Base-by-base conservation (phyloP, 2,113 vertebrate species). In the Leptobrachium ailaonicum region DNA sequence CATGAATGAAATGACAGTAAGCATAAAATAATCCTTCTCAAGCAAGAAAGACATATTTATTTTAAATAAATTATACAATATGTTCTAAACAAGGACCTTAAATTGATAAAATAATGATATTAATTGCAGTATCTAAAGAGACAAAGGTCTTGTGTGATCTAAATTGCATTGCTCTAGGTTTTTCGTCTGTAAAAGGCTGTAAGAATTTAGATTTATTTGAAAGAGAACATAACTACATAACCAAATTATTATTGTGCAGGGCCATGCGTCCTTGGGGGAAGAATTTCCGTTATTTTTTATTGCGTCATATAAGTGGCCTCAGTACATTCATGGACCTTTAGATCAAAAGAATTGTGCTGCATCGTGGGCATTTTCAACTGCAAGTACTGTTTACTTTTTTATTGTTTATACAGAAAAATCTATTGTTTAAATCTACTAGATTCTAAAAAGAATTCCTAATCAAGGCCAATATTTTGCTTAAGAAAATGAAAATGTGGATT, bases 311-410 rank as follows among this genome's bases (percentile, higher is more conserved):
- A 90, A 89, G 64, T 94, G 92, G 92, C 92, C 91, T 73, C 89
- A 85, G 0, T 91, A 90, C 90, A 94, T 90, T 73, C 92, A 94
- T 0, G 90, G 87, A 60, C 92, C 92, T 6, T 74, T 93, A 83
- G 92, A 94, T 86, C 92, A 94, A 40, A 85, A 82, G 77, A 89
- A 93, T 43, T 94, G 93, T 88, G 92, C 90, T 68, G 91, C 92
- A 45, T 93, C 91, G 11, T 94, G 92, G 92, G 92, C 92, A 64
- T 94, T 94, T 92, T 94, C 93, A 66, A 93, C 91, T 0, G 91
- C 92, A 93, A 93, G 92, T 93, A 94, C 91, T 87, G 20, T 32
- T 32, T 32, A 32, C 20, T 32, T 32, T 32, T 32, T 32, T 32
- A 32, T 32, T 32, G 20, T 32, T 32, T 32, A 32, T 32, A 32